Percentiles rank a stretch among this genome's conserved stretches.
phyloP scores from a whole-genome alignment of 2,888 invertebrate species.

The Anticlea derivata region DNA sequence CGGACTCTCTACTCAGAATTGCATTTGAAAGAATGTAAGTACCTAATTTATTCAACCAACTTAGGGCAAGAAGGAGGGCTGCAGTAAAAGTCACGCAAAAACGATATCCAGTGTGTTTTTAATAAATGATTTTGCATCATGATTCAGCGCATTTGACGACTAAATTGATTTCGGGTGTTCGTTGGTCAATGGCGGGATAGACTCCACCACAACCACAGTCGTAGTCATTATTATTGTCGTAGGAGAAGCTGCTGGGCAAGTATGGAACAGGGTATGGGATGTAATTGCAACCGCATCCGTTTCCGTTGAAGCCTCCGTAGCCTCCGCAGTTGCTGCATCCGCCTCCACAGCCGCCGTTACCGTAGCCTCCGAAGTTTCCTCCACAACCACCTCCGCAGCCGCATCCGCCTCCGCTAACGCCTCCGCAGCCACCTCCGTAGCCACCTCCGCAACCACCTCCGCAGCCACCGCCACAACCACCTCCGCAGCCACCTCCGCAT shows the following conservation, averaged over 20 bases:
- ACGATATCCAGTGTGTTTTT: not conserved
- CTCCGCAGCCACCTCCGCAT: slow-evolving; percentile 24
- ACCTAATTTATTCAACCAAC: not conserved
- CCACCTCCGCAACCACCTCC: slow-evolving; percentile 25
- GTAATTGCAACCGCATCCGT: slow-evolving; percentile 15
- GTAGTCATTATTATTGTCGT: not conserved
- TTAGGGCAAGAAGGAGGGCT: not conserved
- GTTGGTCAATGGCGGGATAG: not conserved
- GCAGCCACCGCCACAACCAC: slow-evolving; percentile 23
- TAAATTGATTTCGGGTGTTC: slow-evolving; percentile 9
- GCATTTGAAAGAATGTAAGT: too few species aligned
- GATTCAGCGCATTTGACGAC: slow-evolving; percentile 7
- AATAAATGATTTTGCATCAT: not conserved
- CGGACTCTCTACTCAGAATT: too few species aligned
- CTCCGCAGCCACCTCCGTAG: slow-evolving; percentile 21
- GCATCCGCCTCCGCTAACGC: slow-evolving; percentile 23
- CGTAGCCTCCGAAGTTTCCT: slow-evolving; percentile 20
- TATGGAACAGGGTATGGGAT: slow-evolving; percentile 9
- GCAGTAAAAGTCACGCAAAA: not conserved
- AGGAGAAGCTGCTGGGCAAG: not conserved
- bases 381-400: slow-evolving; percentile 31
- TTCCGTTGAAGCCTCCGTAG: not conserved
- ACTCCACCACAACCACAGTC: not conserved
- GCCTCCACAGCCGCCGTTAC: slow-evolving; percentile 18
- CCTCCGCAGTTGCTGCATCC: slow-evolving; percentile 19